Conservation (phyloP, 2,888 invertebrate species). For the Molanna angustata region DNA sequence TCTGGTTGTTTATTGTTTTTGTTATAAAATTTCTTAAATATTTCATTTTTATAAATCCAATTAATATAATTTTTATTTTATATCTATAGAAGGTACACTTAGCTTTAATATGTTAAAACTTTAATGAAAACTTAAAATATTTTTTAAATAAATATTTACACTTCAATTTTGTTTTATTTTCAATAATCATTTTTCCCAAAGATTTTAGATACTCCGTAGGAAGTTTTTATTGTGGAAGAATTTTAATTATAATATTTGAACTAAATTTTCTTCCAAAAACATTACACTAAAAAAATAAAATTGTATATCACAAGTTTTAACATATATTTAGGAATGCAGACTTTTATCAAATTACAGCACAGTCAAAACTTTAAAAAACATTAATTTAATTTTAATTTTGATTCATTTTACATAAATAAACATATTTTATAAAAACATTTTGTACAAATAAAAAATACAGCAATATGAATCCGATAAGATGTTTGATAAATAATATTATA, state of each 20-base stretch:
- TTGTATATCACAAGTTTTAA: slow-evolving; percentile 26
- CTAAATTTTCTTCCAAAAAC: slow-evolving; percentile 4
- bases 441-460: no score
- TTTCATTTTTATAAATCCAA: no score
- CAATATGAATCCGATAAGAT: no score
- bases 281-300: slow-evolving; percentile 12
- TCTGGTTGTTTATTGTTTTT: no score
- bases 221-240: slow-evolving; percentile 1
- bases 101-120: slow-evolving; percentile 30
- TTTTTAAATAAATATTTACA: slow-evolving; percentile 33
- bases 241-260: slow-evolving; percentile 2
- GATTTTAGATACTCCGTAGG: no score
- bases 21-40: no score
- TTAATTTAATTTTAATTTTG: no score
- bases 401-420: no score
- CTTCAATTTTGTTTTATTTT: slow-evolving; percentile 21
- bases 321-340: slow-evolving; percentile 23
- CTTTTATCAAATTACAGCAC: not conserved
- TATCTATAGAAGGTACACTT: slow-evolving; percentile 31
- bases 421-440: no score
- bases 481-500: no score
- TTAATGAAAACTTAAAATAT: slow-evolving; percentile 25
- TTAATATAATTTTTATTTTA: slow-evolving; percentile 25
- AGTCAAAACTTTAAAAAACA: not conserved
- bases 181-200: slow-evolving; percentile 10